phyloP scores from a whole-genome alignment of 2,113 vertebrate genomes.

The Engystomops pustulosus region DNA sequence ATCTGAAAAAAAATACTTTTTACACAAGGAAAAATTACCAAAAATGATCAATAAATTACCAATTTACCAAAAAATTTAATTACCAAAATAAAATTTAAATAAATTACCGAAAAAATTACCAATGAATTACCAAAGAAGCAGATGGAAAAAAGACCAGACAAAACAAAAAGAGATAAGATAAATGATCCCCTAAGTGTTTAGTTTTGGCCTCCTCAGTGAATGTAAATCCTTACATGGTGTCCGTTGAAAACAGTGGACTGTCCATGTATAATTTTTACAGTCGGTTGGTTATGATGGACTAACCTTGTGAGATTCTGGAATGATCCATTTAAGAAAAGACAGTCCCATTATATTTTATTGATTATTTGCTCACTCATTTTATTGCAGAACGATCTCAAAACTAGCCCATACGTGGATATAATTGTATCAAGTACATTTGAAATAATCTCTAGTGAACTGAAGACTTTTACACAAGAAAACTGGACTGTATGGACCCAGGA shows the following conservation, averaged over 20 bases:
- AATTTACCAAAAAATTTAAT: no score
- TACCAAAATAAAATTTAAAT: no score
- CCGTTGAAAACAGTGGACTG: background rate
- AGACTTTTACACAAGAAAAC: background rate
- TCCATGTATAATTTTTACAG: background rate
- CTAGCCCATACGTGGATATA: background rate
- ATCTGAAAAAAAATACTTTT: no score
- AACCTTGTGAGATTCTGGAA: no score
- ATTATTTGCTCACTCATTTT: background rate
- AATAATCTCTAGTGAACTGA: background rate
- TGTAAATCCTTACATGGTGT: background rate
- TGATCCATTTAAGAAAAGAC: background rate
- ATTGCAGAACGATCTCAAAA: conserved; percentile 43
- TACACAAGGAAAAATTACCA: no score
- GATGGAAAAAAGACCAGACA: no score
- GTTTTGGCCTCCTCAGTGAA: background rate
- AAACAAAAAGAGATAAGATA: no score
- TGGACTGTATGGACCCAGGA: conserved; percentile 55
- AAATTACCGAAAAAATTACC: no score
- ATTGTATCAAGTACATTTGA: background rate
- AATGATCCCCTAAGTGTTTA: no score
- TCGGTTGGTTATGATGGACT: background rate
- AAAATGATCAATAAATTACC: no score
- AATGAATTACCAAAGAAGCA: no score
- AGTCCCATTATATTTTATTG: background rate